These are phyloP conservation scores for Tenthredo scrophulariae DNA, from an alignment of 2,888 invertebrate species.

Conservation along the genomic window DNA sequence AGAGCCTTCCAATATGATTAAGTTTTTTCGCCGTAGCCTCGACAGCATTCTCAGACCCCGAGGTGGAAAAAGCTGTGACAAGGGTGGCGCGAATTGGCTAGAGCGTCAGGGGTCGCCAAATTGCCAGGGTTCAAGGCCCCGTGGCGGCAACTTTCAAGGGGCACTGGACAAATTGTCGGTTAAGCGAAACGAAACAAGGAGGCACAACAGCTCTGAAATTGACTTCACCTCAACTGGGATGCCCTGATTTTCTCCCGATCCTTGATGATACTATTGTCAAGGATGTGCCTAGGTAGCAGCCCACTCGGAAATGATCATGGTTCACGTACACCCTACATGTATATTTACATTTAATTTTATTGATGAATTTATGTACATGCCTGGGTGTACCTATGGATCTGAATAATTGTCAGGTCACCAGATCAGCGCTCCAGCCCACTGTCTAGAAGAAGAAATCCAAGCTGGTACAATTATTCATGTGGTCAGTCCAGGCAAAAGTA, in stretches of 20 bases:
- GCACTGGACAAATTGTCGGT: neutral
- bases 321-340: neutral
- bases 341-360: too few species aligned
- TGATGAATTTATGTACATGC: neutral
- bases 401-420: neutral
- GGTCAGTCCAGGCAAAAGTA: neutral
- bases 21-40: neutral
- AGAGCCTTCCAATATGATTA: neutral
- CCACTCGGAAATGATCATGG: neutral
- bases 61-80: neutral
- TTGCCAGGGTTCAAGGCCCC: constrained; percentile 4
- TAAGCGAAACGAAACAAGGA: neutral
- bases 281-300: neutral
- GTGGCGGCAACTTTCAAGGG: neutral
- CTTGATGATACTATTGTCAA: neutral
- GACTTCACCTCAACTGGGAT: neutral
- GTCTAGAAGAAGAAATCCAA: constrained; percentile 1
- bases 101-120: neutral
- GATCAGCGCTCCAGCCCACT: neutral
- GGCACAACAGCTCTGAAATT: neutral
- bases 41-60: neutral
- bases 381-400: neutral
- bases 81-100: constrained; percentile 3
- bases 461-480: neutral
- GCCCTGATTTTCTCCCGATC: neutral